phyloP scores from a whole-genome alignment of 1,140 invertebrate genomes.

The Drosophila sucinea region DNA sequence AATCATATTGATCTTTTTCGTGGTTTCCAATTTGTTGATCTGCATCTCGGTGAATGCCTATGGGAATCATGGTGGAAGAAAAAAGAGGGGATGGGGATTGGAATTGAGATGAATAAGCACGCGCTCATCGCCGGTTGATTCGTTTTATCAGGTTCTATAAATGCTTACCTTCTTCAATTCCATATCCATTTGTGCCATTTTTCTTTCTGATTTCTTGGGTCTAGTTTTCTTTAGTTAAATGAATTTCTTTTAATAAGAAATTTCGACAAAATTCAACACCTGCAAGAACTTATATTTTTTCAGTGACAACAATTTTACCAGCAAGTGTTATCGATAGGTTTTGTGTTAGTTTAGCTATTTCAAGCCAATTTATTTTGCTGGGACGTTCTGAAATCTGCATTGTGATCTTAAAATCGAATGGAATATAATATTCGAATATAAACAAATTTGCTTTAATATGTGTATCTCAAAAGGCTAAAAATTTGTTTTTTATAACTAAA shows the following conservation, averaged over 20 bases:
- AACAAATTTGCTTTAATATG: too few species aligned
- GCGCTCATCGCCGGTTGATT: constrained; percentile 28
- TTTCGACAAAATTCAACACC: constrained; percentile 52
- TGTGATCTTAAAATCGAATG: too few species aligned
- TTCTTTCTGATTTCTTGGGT: constrained; percentile 1
- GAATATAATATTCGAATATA: too few species aligned
- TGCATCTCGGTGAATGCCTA: constrained; percentile 83
- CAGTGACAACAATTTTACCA: neutral
- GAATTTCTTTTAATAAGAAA: constrained; percentile 26
- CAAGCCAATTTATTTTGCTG: too few species aligned
- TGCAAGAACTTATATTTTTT: constrained; percentile 25
- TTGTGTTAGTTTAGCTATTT: too few species aligned
- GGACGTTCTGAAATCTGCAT: too few species aligned
- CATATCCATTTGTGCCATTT: constrained; percentile 81
- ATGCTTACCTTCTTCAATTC: constrained; percentile 78
- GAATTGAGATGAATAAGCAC: constrained; percentile 28
- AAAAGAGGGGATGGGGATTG: constrained; percentile 20
- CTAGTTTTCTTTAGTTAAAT: neutral
- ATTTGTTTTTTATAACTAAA: too few species aligned
- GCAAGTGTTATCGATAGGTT: neutral
- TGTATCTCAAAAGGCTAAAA: too few species aligned
- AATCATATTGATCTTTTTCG: constrained; percentile 82
- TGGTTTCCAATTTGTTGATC: constrained; percentile 80
- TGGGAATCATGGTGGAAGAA: neutral
- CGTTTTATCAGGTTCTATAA: neutral